Conservation (phyloP, 2,797 vertebrate genomes). For the Merluccius polli region DNA sequence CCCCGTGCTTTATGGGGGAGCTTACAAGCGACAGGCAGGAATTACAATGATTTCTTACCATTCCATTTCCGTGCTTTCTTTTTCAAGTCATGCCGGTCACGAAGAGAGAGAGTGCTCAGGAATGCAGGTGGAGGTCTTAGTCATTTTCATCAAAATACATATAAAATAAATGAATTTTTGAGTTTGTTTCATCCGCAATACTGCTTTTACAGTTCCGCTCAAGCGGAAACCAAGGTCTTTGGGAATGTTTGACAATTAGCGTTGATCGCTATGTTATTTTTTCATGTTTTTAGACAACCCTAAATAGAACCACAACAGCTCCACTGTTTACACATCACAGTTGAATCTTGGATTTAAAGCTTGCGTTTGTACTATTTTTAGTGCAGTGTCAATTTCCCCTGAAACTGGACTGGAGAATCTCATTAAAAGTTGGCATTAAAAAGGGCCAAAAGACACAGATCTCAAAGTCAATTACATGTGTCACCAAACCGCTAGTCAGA, state of each 20-base stretch:
- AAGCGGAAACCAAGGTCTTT: not conserved
- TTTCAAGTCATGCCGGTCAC: not conserved
- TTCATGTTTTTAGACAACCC: not conserved
- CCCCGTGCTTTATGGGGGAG: constrained; percentile 17
- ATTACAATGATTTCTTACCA: constrained; percentile 24
- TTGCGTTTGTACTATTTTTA: not conserved
- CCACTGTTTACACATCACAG: not conserved
- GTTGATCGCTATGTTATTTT: not conserved
- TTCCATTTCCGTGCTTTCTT: not conserved
- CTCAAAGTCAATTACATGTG: not conserved
- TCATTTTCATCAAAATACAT: not conserved
- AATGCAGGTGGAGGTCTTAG: not conserved
- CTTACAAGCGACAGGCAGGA: constrained; percentile 27
- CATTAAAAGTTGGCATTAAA: not conserved
- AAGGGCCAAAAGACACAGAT: not conserved
- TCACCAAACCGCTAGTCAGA: not conserved
- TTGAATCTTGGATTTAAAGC: not conserved
- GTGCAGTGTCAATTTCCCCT: not conserved
- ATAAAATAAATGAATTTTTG: not conserved
- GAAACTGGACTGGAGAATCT: not conserved
- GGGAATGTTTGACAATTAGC: not conserved
- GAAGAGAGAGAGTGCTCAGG: not conserved
- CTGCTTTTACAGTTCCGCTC: too few species aligned
- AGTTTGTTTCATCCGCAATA: not conserved
- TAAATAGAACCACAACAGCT: not conserved